These are phyloP conservation scores for Ceyx cyanopectus DNA, from an alignment of 2,113 vertebrate species.

Conservation along the genomic window DNA sequence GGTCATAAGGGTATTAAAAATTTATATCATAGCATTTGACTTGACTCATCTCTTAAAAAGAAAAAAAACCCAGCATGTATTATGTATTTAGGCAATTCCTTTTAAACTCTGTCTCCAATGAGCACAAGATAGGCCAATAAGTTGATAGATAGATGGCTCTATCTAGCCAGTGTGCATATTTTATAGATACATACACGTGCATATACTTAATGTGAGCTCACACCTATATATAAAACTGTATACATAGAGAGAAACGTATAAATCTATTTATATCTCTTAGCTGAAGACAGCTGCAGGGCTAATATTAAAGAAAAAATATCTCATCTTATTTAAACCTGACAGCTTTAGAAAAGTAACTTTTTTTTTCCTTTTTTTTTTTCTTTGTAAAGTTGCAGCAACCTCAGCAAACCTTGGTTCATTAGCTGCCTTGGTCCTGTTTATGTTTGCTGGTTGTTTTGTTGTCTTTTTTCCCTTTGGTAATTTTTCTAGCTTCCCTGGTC, in stretches of 20 bases:
- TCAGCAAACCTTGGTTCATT: slow-evolving; percentile 9
- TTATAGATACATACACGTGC: background rate
- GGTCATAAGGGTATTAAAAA: slow-evolving; percentile 19
- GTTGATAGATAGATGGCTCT: background rate
- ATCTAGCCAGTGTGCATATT: background rate
- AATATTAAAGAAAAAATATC: background rate
- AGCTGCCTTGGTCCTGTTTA: background rate
- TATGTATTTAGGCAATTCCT: slow-evolving; percentile 49
- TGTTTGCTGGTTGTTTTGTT: background rate
- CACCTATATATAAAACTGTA: background rate
- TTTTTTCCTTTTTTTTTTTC: background rate
- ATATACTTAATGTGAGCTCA: background rate
- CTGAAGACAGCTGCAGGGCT: background rate
- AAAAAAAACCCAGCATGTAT: slow-evolving; percentile 29
- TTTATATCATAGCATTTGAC: slow-evolving; percentile 39
- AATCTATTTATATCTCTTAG: slow-evolving; percentile 36
- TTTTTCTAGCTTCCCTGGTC: background rate
- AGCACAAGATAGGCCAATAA: slow-evolving; percentile 11
- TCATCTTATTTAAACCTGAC: slow-evolving; percentile 25
- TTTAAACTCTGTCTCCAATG: background rate
- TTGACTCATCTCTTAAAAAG: slow-evolving; percentile 43
- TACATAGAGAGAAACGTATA: background rate
- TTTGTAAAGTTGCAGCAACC: background rate
- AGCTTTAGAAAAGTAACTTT: background rate
- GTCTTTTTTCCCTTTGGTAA: background rate